Conservation (phyloP, 1,140 invertebrate genomes). For the Aphelenchoides avenae region DNA sequence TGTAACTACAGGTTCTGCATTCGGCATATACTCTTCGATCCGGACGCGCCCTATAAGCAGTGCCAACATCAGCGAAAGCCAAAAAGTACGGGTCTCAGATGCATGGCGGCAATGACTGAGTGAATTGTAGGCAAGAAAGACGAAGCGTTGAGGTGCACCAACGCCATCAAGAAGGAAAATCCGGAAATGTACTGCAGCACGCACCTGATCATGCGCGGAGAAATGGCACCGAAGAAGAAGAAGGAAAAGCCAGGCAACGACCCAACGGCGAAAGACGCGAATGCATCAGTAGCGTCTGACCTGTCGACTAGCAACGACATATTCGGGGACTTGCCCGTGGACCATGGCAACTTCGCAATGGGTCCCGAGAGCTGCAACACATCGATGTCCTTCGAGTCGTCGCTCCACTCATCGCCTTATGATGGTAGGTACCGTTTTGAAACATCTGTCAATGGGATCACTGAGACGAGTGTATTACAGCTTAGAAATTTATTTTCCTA, state of each 20-base stretch:
- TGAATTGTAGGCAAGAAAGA: constrained; percentile 24
- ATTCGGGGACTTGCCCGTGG: no score
- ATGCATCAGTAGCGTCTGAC: no score
- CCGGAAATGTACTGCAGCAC: constrained; percentile 39
- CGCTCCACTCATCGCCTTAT: no score
- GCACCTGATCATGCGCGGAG: constrained; percentile 41
- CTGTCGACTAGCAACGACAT: no score
- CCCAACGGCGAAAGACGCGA: not conserved
- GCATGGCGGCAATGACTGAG: constrained; percentile 1
- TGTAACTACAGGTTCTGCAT: constrained; percentile 33
- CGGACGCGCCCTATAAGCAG: constrained; percentile 38
- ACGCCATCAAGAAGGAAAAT: constrained; percentile 27
- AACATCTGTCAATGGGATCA: no score
- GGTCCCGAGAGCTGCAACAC: no score
- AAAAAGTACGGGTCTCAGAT: constrained; percentile 26
- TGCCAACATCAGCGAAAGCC: constrained; percentile 36
- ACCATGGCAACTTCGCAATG: no score
- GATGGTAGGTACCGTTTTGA: no score
- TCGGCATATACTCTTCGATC: constrained; percentile 36
- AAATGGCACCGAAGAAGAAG: constrained; percentile 31
- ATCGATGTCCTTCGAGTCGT: no score
- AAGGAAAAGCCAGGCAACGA: constrained; percentile 21
- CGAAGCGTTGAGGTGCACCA: constrained; percentile 22
- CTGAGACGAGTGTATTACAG: no score
- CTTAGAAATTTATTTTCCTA: no score